A percentile compares a stretch with the other conserved stretches of the same genome.
phyloP scores from a whole-genome alignment of 2,888 invertebrate genomes.

The Listrodromus nycthemerus region DNA sequence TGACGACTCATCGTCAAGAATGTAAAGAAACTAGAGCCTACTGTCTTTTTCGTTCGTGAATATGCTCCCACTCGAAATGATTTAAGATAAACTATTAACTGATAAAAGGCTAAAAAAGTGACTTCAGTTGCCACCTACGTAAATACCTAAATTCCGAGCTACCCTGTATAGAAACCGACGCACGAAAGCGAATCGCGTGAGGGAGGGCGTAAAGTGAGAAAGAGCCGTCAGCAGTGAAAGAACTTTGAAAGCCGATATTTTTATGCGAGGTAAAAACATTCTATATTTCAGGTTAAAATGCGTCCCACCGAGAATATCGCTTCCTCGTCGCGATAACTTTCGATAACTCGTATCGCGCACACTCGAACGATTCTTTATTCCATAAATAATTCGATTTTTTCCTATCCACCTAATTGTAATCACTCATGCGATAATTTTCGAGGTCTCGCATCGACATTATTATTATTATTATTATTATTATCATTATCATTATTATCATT shows the following conservation, averaged over 20 bases:
- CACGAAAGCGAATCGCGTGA: neutral
- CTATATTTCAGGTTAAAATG: slow-evolving; percentile 8
- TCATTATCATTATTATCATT: neutral
- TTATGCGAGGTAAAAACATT: slow-evolving; percentile 16
- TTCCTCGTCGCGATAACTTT: slow-evolving; percentile 11
- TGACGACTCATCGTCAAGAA: too few relatives aligned
- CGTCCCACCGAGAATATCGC: neutral
- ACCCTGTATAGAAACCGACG: neutral
- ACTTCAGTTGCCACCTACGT: too few relatives aligned
- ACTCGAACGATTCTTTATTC: slow-evolving; percentile 21
- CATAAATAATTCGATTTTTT: slow-evolving; percentile 15
- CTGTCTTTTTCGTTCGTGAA: too few relatives aligned
- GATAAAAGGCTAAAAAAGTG: too few relatives aligned
- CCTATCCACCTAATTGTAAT: neutral
- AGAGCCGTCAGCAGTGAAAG: neutral
- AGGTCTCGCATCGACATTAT: neutral
- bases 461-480: neutral
- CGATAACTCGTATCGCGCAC: neutral
- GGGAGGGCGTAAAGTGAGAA: neutral
- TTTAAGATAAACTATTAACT: too few relatives aligned
- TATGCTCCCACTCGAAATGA: too few relatives aligned
- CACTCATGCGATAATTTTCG: slow-evolving; percentile 28
- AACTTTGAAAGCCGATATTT: slow-evolving; percentile 19
- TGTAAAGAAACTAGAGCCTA: too few relatives aligned
- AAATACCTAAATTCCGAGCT: neutral